phyloP scores from a whole-genome alignment of 1,140 invertebrate genomes.

The Amphibalanus amphitrite region DNA sequence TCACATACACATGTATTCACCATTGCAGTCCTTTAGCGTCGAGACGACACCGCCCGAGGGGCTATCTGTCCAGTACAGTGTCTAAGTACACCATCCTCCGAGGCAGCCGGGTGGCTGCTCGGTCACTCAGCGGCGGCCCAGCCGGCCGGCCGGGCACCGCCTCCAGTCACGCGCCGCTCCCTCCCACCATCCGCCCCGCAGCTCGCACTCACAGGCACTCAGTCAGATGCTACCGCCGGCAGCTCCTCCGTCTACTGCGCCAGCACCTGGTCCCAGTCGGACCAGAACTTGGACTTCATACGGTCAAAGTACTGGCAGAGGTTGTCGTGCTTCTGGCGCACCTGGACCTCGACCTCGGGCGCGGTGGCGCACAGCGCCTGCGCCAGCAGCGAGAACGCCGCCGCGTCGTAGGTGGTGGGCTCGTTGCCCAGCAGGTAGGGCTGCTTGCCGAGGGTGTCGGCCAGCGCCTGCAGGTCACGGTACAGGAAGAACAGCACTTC shows the following conservation, averaged over 20 bases:
- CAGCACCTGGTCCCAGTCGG: conserved; percentile 24
- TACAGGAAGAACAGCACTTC: conserved; percentile 11
- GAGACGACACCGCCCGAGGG: too few relatives aligned
- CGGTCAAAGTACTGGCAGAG: conserved; percentile 22
- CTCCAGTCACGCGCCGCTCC: too few relatives aligned
- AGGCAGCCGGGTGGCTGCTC: too few relatives aligned
- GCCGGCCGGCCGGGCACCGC: too few relatives aligned
- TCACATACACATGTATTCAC: too few relatives aligned
- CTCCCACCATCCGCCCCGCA: too few relatives aligned
- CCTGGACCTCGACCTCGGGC: background rate
- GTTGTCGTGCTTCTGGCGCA: conserved; percentile 15
- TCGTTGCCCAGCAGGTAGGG: background rate
- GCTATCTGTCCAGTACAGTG: too few relatives aligned
- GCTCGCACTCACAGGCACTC: too few relatives aligned
- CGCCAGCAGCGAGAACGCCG: background rate
- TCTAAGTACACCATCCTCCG: too few relatives aligned
- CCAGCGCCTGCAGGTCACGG: conserved; percentile 11
- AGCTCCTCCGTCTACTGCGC: background rate
- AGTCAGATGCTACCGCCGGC: too few relatives aligned
- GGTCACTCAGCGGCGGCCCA: too few relatives aligned
- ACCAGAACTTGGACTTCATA: conserved; percentile 25
- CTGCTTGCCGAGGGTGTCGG: conserved; percentile 8
- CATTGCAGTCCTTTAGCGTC: too few relatives aligned
- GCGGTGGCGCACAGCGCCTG: conserved; percentile 4
- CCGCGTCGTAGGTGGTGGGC: background rate